A percentile compares a stretch with the other conserved stretches of the same genome.
phyloP scores from a whole-genome alignment of 2,888 invertebrate genomes.

The Polietes domitor region DNA sequence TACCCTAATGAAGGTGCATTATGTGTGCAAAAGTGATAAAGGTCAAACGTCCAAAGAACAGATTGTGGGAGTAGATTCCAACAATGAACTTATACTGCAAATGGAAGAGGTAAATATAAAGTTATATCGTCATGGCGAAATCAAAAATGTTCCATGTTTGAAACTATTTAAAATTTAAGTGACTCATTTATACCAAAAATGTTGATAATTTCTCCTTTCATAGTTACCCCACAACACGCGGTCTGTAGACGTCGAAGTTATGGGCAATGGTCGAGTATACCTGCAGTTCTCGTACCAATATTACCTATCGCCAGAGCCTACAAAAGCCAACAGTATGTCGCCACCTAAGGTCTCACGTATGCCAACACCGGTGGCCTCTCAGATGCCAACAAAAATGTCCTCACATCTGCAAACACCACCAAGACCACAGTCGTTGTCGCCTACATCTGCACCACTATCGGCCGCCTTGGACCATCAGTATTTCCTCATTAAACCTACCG shows the following conservation, averaged over 20 bases:
- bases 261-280: constrained; percentile 89
- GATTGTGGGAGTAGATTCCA: constrained; percentile 83
- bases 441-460: not conserved
- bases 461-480: not conserved
- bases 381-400: not conserved
- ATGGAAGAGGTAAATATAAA: constrained; percentile 84
- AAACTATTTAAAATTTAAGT: no score
- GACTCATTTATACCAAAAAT: not conserved
- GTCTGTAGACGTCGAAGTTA: constrained; percentile 86
- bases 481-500: not conserved
- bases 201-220: not conserved
- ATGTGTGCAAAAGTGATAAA: not conserved
- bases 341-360: no score
- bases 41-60: not conserved
- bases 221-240: constrained; percentile 79
- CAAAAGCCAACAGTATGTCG: not conserved
- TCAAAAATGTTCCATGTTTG: no score
- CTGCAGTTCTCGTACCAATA: constrained; percentile 89
- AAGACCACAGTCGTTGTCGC: not conserved
- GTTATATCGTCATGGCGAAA: no score
- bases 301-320: constrained; percentile 81
- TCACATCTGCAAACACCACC: no score
- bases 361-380: no score
- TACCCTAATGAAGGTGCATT: constrained; percentile 36
- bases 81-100: constrained; percentile 90